These are phyloP conservation scores for Ranitomeya imitator DNA, from an alignment of 2,113 vertebrate genomes.

Conservation along the genomic window DNA sequence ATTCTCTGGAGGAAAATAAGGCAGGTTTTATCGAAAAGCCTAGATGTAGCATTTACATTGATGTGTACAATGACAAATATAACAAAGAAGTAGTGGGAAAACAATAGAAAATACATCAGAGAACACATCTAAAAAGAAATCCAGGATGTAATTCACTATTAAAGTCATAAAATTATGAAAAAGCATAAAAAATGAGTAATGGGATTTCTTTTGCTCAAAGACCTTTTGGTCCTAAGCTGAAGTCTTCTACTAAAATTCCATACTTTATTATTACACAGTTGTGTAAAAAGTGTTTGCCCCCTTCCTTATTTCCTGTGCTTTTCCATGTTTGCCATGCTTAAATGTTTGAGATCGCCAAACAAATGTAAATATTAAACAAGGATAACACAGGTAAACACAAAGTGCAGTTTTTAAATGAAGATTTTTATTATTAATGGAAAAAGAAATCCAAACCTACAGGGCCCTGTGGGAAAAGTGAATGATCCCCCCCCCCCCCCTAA, in stretches of 20 bases:
- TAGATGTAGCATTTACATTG: slow-evolving; percentile 20
- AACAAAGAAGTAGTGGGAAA: neutral
- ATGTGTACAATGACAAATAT: slow-evolving; percentile 36
- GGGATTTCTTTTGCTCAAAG: neutral
- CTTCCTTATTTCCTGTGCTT: too few relatives aligned
- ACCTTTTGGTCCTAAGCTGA: neutral
- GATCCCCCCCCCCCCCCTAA: too few relatives aligned
- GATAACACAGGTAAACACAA: too few relatives aligned
- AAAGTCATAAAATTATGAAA: neutral
- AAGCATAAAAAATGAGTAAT: neutral
- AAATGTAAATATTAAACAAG: too few relatives aligned
- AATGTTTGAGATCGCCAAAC: too few relatives aligned
- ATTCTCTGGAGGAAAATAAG: slow-evolving; percentile 17
- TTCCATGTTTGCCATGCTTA: too few relatives aligned
- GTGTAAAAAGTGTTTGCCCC: too few relatives aligned
- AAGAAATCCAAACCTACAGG: too few relatives aligned
- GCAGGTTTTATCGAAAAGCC: neutral
- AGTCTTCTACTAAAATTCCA: neutral
- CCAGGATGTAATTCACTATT: neutral
- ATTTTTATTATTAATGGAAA: too few relatives aligned
- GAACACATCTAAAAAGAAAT: neutral
- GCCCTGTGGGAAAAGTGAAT: too few relatives aligned
- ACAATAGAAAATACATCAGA: neutral
- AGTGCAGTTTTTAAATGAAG: too few relatives aligned
- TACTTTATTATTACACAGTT: too few relatives aligned